Conservation (phyloP, 1,140 invertebrate genomes). For the Arion vulgaris region DNA sequence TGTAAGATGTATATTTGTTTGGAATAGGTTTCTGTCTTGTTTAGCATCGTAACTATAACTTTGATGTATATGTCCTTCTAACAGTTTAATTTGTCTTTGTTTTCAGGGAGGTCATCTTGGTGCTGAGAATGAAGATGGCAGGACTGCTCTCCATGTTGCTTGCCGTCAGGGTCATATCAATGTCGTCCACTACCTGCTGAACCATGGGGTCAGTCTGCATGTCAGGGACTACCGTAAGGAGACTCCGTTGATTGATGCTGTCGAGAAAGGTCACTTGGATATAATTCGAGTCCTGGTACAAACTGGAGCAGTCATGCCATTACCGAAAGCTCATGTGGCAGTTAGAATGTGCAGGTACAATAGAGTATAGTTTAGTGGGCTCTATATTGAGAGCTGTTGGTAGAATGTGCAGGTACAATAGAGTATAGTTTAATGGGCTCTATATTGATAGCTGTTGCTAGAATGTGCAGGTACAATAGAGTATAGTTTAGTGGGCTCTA, state of each 20-base stretch:
- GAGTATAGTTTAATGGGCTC: too few relatives aligned
- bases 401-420: slow-evolving; percentile 76
- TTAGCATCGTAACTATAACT: too few relatives aligned
- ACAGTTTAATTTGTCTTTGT: too few relatives aligned
- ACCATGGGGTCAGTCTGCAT: slow-evolving; percentile 89
- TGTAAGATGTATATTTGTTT: too few relatives aligned
- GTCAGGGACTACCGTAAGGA: slow-evolving; percentile 77
- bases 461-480: slow-evolving; percentile 76
- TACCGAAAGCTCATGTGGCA: slow-evolving; percentile 74
- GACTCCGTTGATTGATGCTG: slow-evolving; percentile 68
- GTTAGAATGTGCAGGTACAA: slow-evolving; percentile 77
- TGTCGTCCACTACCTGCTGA: slow-evolving; percentile 84
- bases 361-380: too few relatives aligned
- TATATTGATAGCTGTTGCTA: too few relatives aligned
- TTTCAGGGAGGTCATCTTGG: slow-evolving; percentile 77
- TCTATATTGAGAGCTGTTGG: too few relatives aligned
- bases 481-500: too few relatives aligned
- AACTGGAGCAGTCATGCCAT: slow-evolving; percentile 79
- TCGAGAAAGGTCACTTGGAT: slow-evolving; percentile 59
- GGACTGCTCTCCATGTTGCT: slow-evolving; percentile 88
- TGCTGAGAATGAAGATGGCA: slow-evolving; percentile 82
- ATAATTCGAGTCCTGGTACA: slow-evolving; percentile 74
- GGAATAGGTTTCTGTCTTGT: too few relatives aligned
- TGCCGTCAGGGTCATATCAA: slow-evolving; percentile 80
- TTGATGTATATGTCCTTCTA: too few relatives aligned